These are phyloP conservation scores for Bellardia pandia DNA, from an alignment of 2,888 invertebrate species.

Conservation along the genomic window DNA sequence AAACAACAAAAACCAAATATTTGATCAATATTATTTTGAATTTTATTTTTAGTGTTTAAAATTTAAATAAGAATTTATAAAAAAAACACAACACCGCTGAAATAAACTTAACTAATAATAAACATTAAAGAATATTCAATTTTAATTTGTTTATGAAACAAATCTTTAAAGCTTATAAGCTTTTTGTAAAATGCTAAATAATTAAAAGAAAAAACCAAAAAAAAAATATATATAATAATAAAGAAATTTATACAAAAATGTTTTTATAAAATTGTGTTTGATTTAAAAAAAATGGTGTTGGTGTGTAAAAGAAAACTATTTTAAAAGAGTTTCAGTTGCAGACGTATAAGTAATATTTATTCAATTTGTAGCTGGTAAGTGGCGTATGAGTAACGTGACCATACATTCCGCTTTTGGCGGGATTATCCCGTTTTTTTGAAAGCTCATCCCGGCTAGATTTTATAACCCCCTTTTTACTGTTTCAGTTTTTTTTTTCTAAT, in stretches of 20 bases:
- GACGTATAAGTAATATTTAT: background rate
- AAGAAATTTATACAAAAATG: slow-evolving; percentile 69
- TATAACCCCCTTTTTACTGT: too few relatives aligned
- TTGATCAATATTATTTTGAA: background rate
- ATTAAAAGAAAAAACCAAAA: slow-evolving; percentile 60
- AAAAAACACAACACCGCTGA: slow-evolving; percentile 63
- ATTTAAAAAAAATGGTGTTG: background rate
- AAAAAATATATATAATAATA: slow-evolving; percentile 52
- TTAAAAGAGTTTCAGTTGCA: too few relatives aligned
- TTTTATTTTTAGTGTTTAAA: slow-evolving; percentile 49
- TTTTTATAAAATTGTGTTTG: slow-evolving; percentile 20
- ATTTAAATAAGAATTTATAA: slow-evolving; percentile 41
- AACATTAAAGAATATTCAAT: slow-evolving; percentile 43
- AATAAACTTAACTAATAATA: slow-evolving; percentile 62
- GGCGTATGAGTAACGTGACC: background rate
- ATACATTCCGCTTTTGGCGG: too few relatives aligned
- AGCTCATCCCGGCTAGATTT: too few relatives aligned
- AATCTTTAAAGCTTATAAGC: slow-evolving; percentile 75
- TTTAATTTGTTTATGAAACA: slow-evolving; percentile 69
- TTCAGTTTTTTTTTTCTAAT: too few relatives aligned
- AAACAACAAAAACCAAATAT: slow-evolving; percentile 16
- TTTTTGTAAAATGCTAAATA: slow-evolving; percentile 75
- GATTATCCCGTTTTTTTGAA: too few relatives aligned
- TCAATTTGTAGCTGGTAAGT: background rate
- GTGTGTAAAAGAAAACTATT: too few relatives aligned